Conservation (phyloP, 2,888 invertebrate species). For the Smittia sp. region DNA sequence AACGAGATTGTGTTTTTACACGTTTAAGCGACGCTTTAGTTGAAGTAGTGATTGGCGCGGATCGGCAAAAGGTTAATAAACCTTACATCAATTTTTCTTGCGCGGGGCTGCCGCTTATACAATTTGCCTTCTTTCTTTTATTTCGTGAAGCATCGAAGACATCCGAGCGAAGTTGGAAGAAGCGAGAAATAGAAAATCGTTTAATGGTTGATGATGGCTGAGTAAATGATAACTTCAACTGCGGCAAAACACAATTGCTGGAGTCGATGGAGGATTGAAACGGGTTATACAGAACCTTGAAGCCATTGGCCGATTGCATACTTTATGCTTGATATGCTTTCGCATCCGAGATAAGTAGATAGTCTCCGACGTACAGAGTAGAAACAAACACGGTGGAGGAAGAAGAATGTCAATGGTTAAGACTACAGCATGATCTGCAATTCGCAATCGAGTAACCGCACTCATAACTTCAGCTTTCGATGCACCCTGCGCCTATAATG, state of each 20-base stretch:
- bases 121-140: neutral
- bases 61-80: conserved; percentile 40
- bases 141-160: conserved; percentile 1
- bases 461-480: neutral
- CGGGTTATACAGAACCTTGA: neutral
- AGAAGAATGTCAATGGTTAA: neutral
- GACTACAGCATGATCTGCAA: no score
- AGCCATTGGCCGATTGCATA: neutral
- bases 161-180: neutral
- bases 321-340: neutral
- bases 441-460: no score
- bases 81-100: conserved; percentile 29
- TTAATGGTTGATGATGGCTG: no score
- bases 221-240: no score
- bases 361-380: no score
- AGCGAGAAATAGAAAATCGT: neutral
- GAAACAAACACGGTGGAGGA: neutral
- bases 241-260: no score
- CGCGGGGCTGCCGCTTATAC: neutral
- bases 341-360: no score
- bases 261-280: no score
- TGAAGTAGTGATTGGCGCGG: conserved; percentile 39
- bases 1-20: conserved; percentile 11
- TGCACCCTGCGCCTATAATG: neutral
- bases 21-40: conserved; percentile 7